Conservation (phyloP, 2,113 vertebrate genomes). For the Apodemus speciosus region DNA sequence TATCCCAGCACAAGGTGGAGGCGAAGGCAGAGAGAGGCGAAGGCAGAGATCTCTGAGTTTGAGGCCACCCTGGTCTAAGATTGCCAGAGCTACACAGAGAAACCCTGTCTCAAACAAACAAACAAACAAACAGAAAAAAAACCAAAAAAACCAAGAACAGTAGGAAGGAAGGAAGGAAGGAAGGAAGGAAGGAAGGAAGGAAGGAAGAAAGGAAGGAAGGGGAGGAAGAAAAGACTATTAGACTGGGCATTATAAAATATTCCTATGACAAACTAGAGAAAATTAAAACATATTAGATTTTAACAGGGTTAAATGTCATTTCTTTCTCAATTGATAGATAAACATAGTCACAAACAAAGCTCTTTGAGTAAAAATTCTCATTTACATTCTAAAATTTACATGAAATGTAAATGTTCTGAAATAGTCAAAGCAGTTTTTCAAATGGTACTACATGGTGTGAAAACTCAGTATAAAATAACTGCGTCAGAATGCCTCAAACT, state of each 20-base stretch:
- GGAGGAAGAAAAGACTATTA: neutral
- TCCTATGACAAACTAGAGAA: conserved; percentile 34
- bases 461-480: conserved; percentile 5
- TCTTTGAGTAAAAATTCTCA: conserved; percentile 18
- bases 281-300: neutral
- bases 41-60: too few relatives aligned
- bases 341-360: neutral
- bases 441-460: neutral
- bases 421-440: conserved; percentile 30
- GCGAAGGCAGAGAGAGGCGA: too few relatives aligned
- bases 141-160: neutral
- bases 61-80: too few relatives aligned
- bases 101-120: too few relatives aligned
- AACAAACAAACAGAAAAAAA: too few relatives aligned
- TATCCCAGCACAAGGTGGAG: too few relatives aligned
- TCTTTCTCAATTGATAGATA: neutral
- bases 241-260: conserved; percentile 13
- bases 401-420: conserved; percentile 24
- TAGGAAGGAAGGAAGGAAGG: neutral
- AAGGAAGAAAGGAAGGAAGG: neutral
- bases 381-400: conserved; percentile 42
- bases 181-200: neutral
- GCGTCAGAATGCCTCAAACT: neutral
- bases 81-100: too few relatives aligned
- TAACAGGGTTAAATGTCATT: neutral